Evolutionary conservation across 2,888 invertebrate species (phyloP), one percentile per base, ranked within the genome.

Genomic region (Leucophenga montana): DNA sequence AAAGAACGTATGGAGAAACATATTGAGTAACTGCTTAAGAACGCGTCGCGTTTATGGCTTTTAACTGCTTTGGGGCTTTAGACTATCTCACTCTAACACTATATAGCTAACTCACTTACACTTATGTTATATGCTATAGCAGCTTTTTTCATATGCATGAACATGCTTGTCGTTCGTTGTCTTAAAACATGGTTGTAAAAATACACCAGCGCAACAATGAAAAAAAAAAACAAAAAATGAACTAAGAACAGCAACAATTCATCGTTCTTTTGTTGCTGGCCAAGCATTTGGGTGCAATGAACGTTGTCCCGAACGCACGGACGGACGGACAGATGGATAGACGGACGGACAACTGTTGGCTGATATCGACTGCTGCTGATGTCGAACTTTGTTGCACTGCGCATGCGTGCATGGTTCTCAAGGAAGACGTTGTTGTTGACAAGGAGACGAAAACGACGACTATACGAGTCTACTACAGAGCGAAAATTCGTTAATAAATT

Each of bases 401-500:
- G 56, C 27, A 31, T 69, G 59, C 31, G 59, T 27, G n/a, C 18
- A n/a, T 9, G 5, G 16, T 33, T 27, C 59, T 18, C n/a, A n/a
- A n/a, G n/a, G n/a, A n/a, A n/a, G n/a, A n/a, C n/a, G n/a, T n/a
- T n/a, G n/a, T n/a, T n/a, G n/a, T n/a, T n/a, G n/a, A n/a, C n/a
- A n/a, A n/a, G n/a, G n/a, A n/a, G n/a, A n/a, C n/a, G n/a, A n/a
- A n/a, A n/a, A n/a, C n/a, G n/a, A n/a, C n/a, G n/a, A n/a, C n/a
- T n/a, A n/a, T n/a, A n/a, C n/a, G n/a, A n/a, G n/a, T 31, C n/a
- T 5, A 14, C 27, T n/a, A 27, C 6, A 33, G 13, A 33, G n/a
- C 33, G 46, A 65, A 72, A 57, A 20, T 72, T 71, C 69, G 68
- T 72, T 72, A 74, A 71, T 69, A 70, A 68, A 70, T 67, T 22